Base-by-base conservation (phyloP, 1,140 invertebrate genomes). In the Vollenhovia emeryi region DNA sequence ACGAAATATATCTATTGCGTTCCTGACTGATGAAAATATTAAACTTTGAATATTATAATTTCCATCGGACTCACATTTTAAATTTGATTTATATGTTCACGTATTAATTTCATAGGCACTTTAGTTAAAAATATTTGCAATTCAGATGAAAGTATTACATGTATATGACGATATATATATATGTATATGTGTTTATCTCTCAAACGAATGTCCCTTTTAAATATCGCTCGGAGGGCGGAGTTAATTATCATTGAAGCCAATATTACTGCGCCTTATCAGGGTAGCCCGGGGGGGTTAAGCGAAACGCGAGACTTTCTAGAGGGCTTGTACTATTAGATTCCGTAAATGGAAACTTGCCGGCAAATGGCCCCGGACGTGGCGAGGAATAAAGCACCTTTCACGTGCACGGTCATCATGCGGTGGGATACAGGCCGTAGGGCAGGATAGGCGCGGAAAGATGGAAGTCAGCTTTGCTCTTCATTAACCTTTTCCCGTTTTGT, bases 311-410 rank as follows among this genome's bases (percentile, higher is more conserved):
- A 91, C 79, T 91, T 87, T 92, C 74, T 88, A 85, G 69, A 66
- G 52, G 59, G 88, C 83, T 87, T 89, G 87, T 91, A 91, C 84
- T 78, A 84, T 85, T 80, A 73, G 82, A 71, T 86, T 85, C 90
- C 88, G 83, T 91, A 92, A 91, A 92, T 91, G 88, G 91, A 91
- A 91, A 91, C 89, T 88, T 89, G 90, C 73, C 80, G 78, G 87
- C 75, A 91, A 92, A 92, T 89, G 86, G 88, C 87, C 82, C 73
- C 84, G 24, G 78, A 85, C 86, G 59, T 21, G 66, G 45, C 59
- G 62, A 57, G 13, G 82, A 43, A 62, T 84, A 88, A 85, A 87
- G 66, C 75, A 74, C 85, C 79, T 90, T 88, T 89, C 87, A 87
- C 85, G 86, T 85, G 82, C 74, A 40, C 43, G 84, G 74, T 76